Evolutionary conservation across 2,797 vertebrate genomes (phyloP).

Genomic region (Ciconia nigra): DNA sequence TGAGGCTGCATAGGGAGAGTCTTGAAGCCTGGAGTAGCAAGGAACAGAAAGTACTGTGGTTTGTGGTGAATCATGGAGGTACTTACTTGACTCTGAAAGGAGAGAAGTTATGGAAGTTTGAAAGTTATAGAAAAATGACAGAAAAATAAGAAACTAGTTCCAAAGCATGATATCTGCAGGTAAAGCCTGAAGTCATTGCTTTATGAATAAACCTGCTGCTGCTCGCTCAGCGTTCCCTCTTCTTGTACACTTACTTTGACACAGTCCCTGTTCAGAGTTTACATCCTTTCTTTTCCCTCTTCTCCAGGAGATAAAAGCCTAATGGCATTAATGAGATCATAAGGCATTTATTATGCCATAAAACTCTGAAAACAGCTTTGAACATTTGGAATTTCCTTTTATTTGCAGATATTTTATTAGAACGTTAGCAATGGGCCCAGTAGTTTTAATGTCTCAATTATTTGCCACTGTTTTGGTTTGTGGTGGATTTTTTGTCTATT

Average conservation of each 20-base stretch:
- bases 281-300: not conserved
- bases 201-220: not conserved
- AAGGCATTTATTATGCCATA: not conserved
- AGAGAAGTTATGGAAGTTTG: not conserved
- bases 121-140: not conserved
- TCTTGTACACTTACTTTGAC: not conserved
- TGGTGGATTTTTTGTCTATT: not conserved
- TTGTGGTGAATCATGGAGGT: not conserved
- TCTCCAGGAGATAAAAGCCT: not conserved
- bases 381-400: slow-evolving; percentile 3
- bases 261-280: not conserved
- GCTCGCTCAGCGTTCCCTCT: accelerated
- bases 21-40: not conserved
- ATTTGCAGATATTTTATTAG: slow-evolving; percentile 1
- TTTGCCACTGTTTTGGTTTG: not conserved
- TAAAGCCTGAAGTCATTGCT: not conserved
- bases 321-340: not conserved
- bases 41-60: not conserved
- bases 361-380: not conserved
- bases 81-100: not conserved
- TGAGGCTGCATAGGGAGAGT: not conserved
- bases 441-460: not conserved
- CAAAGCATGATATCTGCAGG: not conserved
- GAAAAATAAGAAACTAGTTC: not conserved
- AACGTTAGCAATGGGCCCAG: not conserved